Evolutionary conservation across 2,797 vertebrate genomes (phyloP), one percentile per base, ranked within the genome.

Genomic region (Odontamblyopus rebecca): DNA sequence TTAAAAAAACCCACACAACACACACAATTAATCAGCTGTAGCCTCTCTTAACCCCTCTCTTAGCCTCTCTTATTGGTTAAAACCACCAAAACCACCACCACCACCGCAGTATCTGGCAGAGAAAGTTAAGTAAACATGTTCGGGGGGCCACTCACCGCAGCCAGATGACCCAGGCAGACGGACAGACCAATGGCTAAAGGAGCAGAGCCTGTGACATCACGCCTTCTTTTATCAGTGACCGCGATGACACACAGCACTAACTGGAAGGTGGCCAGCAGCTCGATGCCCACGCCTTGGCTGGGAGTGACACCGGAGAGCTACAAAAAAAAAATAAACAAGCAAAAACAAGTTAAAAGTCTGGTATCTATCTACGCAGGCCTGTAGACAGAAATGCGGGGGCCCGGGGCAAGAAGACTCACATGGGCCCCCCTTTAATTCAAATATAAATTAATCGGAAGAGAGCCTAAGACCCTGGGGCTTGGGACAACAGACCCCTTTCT

Each of bases 141-240:
- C 12, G 38, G 15, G 62, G n/a, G 64, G 44, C 27, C 29, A 95
- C 98, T 96, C 86, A 98, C 98, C 19, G 97, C 97, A 73, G 97
- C 93, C 61, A 99, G 93, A 71, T 99, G 98, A 57, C 97, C 98
- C 82, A 99, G 83, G 53, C 95, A 95, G 66, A 99, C 98, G 0
- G 97, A 99, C 57, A 99, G 92, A 70, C 98, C 98, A 0, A 99
- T 99, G 81, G 97, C 98, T 27, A 99, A 79, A 1, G 98, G 97
- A 2, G 94, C 96, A 0, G 97, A 99, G 64, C 98, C 98, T 0
- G 92, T 94, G 35, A 99, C 91, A 51, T 99, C 98, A 2, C 90
- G 95, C 62, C 97, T 92, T 67, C 97, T 94, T 84, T 97, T 94
- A 92, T 99, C 97, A 15, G 98, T 99, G 72, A 96, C 95, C 71